Base-by-base conservation (phyloP, 2,797 vertebrate species). In the Tauraco hartlaubi region DNA sequence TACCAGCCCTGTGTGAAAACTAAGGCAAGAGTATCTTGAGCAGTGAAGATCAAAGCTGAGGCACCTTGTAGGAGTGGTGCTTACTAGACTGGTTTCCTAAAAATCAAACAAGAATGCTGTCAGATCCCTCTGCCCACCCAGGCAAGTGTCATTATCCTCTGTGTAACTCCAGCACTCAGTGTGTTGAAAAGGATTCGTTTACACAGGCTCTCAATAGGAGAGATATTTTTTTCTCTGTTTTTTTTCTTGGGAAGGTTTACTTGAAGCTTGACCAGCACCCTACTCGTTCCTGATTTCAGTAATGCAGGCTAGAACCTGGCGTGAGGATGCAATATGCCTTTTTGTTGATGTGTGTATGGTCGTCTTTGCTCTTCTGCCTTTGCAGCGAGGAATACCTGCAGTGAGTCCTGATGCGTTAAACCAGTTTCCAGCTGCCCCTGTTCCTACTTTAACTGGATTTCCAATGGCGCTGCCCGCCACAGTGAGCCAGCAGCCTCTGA, bases 351-450 rank as follows among this genome's bases (percentile, higher is more conserved):
- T 31, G 5, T 37, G 1, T n/a, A 5, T 29, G 69, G 25, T 25
- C 67, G 74, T 82, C 33, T 92, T 25, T 33, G 15, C 84, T 85
- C 37, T 25, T 37, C 61, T 93, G 35, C 3, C 37, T 43, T 77
- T 97, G 68, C 98, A 99, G 99, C 99, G 99, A 44, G 99, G 99
- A 79, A 98, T 99, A 77, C 99, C 99, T 44, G 98, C 98, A 18
- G 98, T 99, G 98, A 99, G 98, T 96, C 98, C 99, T 20, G 99
- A 99, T 31, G 98, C 99, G 93, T 97, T 99, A 86, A 98, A 97
- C 97, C 99, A 99, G 98, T 99, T 99, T 90, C 98, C 99, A 15
- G 98, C 99, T 18, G 99, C 99, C 20, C 99, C 99, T 0, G 95
- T 99, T 75, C 99, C 99, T 95, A 99, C 98, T 62, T 96, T 99